Conservation (phyloP, 2,797 vertebrate genomes). For the Steatocranus sp. region DNA sequence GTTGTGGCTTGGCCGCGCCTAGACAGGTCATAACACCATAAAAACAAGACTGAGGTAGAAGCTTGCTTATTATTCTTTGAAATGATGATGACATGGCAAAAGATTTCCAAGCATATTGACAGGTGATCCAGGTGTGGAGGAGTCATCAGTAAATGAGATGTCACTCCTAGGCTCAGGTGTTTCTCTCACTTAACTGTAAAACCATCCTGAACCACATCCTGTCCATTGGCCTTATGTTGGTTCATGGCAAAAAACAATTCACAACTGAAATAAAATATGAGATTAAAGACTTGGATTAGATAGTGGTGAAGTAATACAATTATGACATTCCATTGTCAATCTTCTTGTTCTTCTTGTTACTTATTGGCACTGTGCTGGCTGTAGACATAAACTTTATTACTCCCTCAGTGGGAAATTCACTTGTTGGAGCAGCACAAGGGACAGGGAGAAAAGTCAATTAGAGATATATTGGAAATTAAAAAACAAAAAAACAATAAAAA, state of each 20-base stretch:
- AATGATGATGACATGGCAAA: neutral
- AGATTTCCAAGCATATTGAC: neutral
- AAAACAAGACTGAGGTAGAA: neutral
- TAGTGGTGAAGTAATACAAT: neutral
- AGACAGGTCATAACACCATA: too few species aligned
- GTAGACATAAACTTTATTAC: neutral
- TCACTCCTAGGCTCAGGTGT: neutral
- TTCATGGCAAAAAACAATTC: neutral
- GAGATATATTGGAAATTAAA: neutral
- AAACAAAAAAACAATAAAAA: neutral
- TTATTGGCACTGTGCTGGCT: neutral
- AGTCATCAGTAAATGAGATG: neutral
- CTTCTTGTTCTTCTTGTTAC: neutral
- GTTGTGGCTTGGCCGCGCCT: too few species aligned
- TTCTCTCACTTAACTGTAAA: neutral
- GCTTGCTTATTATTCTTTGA: neutral
- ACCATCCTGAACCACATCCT: neutral
- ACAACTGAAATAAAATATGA: neutral
- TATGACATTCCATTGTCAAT: neutral
- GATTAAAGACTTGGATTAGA: neutral
- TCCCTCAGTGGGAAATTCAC: neutral
- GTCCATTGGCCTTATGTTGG: accelerated
- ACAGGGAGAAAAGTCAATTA: neutral
- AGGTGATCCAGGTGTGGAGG: neutral
- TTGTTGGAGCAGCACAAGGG: neutral